Percentiles rank a stretch among this genome's conserved stretches.
These are phyloP conservation scores for Bombus affinis DNA, from an alignment of 1,140 invertebrate species.

Conservation along the genomic window DNA sequence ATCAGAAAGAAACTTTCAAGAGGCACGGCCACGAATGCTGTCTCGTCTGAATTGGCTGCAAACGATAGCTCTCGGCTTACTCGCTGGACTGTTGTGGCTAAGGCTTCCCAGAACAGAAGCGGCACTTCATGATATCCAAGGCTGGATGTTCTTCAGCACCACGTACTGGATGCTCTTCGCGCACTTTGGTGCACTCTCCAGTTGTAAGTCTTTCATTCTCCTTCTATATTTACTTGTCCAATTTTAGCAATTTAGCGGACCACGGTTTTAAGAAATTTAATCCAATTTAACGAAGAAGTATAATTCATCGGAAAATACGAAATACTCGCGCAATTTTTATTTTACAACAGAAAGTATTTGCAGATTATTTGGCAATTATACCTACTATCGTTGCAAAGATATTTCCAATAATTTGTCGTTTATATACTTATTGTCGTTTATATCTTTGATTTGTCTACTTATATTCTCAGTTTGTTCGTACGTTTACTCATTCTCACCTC, in stretches of 20 bases:
- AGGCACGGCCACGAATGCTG: conserved; percentile 90
- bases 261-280: not conserved
- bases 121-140: conserved; percentile 90
- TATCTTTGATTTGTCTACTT: too few species aligned
- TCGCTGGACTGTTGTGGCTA: conserved; percentile 92
- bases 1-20: conserved; percentile 90
- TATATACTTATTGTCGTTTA: too few species aligned
- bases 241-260: not conserved
- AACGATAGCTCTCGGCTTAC: conserved; percentile 88
- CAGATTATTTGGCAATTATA: too few species aligned
- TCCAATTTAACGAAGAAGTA: not conserved
- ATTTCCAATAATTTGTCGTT: too few species aligned
- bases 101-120: conserved; percentile 89
- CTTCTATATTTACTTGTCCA: too few species aligned
- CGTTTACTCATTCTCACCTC: too few species aligned
- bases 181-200: conserved; percentile 90
- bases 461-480: too few species aligned
- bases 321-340: not conserved
- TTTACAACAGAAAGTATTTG: not conserved
- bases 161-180: conserved; percentile 95
- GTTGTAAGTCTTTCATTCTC: conserved; percentile 84
- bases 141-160: conserved; percentile 94
- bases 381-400: too few species aligned
- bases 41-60: conserved; percentile 93
- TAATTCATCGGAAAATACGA: not conserved